Evolutionary conservation across 2,797 vertebrate genomes (phyloP).

Genomic region (Aplochiton taeniatus): DNA sequence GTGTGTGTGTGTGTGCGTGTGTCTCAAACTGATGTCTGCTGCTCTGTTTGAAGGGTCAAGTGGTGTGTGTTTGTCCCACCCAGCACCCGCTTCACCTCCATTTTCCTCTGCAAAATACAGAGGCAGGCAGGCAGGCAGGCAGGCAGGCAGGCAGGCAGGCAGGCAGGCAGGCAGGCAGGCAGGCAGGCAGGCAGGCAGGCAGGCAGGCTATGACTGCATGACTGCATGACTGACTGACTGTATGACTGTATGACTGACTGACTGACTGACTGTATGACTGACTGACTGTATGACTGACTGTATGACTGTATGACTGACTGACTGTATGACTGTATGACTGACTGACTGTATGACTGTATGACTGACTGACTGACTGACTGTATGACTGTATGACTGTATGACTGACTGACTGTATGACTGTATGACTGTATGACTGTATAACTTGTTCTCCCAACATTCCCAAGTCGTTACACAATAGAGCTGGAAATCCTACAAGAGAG

Average conservation of each 20-base stretch:
- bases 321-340: too few species aligned
- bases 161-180: background rate
- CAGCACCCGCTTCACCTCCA: slow-evolving; percentile 13
- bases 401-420: too few species aligned
- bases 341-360: background rate
- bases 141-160: background rate
- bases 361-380: too few species aligned
- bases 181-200: background rate
- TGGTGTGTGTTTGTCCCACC: slow-evolving; percentile 41
- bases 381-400: too few species aligned
- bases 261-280: slow-evolving; percentile 60
- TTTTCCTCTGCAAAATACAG: slow-evolving; percentile 21
- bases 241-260: slow-evolving; percentile 9
- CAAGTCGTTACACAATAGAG: too few species aligned
- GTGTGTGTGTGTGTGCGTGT: slow-evolving; percentile 28
- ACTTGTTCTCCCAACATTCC: too few species aligned
- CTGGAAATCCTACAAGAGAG: too few species aligned
- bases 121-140: background rate
- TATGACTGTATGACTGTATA: too few species aligned
- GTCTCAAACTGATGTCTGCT: slow-evolving; percentile 19
- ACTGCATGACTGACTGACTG: background rate
- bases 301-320: too few species aligned
- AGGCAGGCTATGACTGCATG: too few species aligned
- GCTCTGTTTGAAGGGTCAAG: slow-evolving; percentile 49
- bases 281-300: slow-evolving; percentile 30